Conservation (phyloP, 37 sponge, comb jelly and placozoan species). For the Lycopodina hypogea region DNA sequence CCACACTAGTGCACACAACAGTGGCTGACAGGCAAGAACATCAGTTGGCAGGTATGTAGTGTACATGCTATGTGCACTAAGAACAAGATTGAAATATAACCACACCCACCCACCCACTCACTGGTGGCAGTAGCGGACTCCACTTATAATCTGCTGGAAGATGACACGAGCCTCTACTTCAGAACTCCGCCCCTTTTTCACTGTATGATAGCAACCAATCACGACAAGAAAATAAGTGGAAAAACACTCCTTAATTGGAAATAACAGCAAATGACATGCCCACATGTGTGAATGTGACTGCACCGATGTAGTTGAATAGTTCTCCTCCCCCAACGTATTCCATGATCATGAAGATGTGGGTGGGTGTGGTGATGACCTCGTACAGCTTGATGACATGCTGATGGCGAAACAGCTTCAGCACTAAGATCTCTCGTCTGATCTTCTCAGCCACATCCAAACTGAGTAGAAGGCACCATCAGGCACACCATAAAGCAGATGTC, state of each 20-base stretch:
- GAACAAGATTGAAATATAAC: too few species aligned
- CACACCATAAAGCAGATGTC: too few species aligned
- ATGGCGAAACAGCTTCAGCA: slow-evolving; percentile 92
- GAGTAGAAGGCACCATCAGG: neutral
- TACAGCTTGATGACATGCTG: slow-evolving; percentile 98
- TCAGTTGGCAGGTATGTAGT: too few species aligned
- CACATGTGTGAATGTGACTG: neutral
- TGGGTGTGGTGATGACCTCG: slow-evolving; percentile 92
- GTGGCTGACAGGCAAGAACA: too few species aligned
- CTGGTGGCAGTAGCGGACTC: slow-evolving; percentile 91
- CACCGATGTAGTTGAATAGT: slow-evolving; percentile 91
- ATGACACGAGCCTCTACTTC: slow-evolving; percentile 77
- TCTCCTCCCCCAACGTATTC: slow-evolving; percentile 97
- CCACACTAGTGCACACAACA: too few species aligned
- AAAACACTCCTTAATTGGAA: neutral
- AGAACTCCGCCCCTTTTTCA: slow-evolving; percentile 75
- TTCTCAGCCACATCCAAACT: slow-evolving; percentile 56
- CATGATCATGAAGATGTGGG: slow-evolving; percentile 97
- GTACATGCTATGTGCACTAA: too few species aligned
- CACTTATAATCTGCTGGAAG: slow-evolving; percentile 95
- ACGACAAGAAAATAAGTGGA: neutral
- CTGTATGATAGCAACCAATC: slow-evolving; percentile 4
- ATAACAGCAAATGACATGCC: neutral
- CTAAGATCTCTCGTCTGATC: slow-evolving; percentile 80
- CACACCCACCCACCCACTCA: too few species aligned